Conservation (phyloP, 2,888 invertebrate species). For the Ectobius pallidus region DNA sequence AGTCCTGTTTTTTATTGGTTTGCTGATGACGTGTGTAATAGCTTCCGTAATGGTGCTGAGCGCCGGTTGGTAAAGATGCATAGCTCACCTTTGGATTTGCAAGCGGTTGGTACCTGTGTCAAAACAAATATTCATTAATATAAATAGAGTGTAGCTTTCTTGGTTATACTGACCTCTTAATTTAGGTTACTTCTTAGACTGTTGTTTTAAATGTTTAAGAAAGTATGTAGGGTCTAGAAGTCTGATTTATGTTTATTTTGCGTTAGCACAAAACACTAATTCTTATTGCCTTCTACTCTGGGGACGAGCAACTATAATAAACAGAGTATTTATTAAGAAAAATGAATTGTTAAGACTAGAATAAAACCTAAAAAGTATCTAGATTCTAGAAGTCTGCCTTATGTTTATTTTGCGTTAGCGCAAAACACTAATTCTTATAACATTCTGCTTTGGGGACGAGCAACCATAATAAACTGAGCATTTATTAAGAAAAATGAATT, state of each 20-base stretch:
- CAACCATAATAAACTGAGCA: too few relatives aligned
- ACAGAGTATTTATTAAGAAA: too few relatives aligned
- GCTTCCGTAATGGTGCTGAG: slow-evolving; percentile 45
- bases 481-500: too few relatives aligned
- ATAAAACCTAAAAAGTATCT: too few relatives aligned
- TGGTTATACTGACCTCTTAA: too few relatives aligned
- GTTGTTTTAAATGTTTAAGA: not conserved
- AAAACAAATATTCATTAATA: not conserved
- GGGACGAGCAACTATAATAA: too few relatives aligned
- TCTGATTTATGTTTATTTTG: not conserved
- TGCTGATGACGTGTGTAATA: slow-evolving; percentile 59
- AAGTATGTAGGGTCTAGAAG: not conserved
- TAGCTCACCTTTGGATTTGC: slow-evolving; percentile 47
- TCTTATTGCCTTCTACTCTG: too few relatives aligned
- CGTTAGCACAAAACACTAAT: not conserved
- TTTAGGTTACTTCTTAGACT: not conserved
- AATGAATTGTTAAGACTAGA: too few relatives aligned
- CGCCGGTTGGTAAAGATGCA: slow-evolving; percentile 38
- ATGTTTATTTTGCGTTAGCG: not conserved
- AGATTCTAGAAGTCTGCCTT: not conserved
- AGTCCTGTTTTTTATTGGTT: slow-evolving; percentile 61
- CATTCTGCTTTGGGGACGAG: too few relatives aligned
- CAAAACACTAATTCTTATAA: not conserved
- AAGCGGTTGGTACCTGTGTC: slow-evolving; percentile 51
- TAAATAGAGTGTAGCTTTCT: not conserved